phyloP scores from a whole-genome alignment of 2,888 invertebrate genomes.

The Dryadula phaetusa region DNA sequence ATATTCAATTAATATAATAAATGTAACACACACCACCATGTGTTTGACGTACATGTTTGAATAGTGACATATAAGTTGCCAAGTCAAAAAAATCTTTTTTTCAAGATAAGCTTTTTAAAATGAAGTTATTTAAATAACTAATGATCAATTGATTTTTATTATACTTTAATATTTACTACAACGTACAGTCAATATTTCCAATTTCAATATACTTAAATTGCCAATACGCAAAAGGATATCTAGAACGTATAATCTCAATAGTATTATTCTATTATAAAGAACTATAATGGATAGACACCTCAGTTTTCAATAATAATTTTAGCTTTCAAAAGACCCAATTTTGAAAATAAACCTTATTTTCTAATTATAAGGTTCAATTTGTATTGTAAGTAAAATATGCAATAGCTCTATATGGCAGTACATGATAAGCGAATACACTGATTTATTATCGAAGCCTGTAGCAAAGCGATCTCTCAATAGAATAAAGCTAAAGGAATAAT shows the following conservation, averaged over 20 bases:
- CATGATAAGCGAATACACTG: conserved; percentile 6
- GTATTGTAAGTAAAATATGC: background rate
- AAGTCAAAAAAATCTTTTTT: too few relatives aligned
- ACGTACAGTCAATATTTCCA: too few relatives aligned
- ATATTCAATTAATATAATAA: too few relatives aligned
- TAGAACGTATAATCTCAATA: background rate
- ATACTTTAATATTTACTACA: too few relatives aligned
- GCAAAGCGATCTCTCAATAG: conserved; percentile 7
- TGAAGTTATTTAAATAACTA: too few relatives aligned
- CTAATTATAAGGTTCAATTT: background rate
- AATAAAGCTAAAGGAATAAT: background rate
- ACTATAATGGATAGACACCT: conserved; percentile 4
- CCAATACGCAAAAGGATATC: background rate
- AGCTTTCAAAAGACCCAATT: background rate
- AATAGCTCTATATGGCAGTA: conserved; percentile 13
- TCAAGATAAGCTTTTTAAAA: too few relatives aligned
- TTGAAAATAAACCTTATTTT: background rate
- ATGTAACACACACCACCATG: too few relatives aligned
- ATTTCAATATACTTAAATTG: too few relatives aligned
- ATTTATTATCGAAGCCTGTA: conserved; percentile 18
- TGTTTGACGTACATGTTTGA: too few relatives aligned
- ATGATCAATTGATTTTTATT: too few relatives aligned
- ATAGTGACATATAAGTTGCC: too few relatives aligned
- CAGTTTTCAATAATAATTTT: conserved; percentile 2
- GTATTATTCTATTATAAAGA: background rate